phyloP scores from a whole-genome alignment of 2,797 vertebrate species.

The Spondyliosoma cantharus region DNA sequence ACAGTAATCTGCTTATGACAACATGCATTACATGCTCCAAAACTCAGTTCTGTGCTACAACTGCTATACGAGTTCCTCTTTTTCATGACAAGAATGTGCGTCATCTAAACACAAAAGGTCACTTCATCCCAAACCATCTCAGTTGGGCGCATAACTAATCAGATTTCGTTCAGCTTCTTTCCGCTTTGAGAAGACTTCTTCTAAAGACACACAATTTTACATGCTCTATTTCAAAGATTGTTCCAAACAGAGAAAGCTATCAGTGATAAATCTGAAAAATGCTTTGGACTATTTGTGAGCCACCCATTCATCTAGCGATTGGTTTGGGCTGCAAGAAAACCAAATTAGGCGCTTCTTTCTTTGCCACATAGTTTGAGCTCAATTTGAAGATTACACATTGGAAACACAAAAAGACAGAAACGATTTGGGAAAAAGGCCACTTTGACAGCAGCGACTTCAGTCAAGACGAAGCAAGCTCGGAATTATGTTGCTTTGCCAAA shows the following conservation, averaged over 20 bases:
- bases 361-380: conserved; percentile 9
- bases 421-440: conserved; percentile 28
- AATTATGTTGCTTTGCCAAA: conserved; percentile 40
- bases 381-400: conserved; percentile 25
- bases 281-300: conserved; percentile 15
- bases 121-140: conserved; percentile 27
- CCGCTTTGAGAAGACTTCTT: conserved; percentile 29
- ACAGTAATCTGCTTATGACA: conserved; percentile 19
- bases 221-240: conserved; percentile 29
- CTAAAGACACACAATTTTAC: conserved; percentile 6
- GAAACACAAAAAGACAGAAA: conserved; percentile 37
- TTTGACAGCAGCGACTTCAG: conserved; percentile 35
- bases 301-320: conserved; percentile 9
- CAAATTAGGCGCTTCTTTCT: conserved; percentile 18
- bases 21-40: neutral
- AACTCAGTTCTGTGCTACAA: neutral
- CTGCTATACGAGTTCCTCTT: neutral
- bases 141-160: conserved; percentile 20
- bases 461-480: conserved; percentile 23
- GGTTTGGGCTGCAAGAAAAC: conserved; percentile 15
- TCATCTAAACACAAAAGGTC: conserved; percentile 32
- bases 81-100: conserved; percentile 10
- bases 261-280: conserved; percentile 31
- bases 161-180: conserved; percentile 27
- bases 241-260: conserved; percentile 23